A percentile compares a stretch with the other conserved stretches of the same genome.
Evolutionary conservation across 1,140 invertebrate genomes (phyloP).

Genomic region (Camponotus pennsylvanicus): DNA sequence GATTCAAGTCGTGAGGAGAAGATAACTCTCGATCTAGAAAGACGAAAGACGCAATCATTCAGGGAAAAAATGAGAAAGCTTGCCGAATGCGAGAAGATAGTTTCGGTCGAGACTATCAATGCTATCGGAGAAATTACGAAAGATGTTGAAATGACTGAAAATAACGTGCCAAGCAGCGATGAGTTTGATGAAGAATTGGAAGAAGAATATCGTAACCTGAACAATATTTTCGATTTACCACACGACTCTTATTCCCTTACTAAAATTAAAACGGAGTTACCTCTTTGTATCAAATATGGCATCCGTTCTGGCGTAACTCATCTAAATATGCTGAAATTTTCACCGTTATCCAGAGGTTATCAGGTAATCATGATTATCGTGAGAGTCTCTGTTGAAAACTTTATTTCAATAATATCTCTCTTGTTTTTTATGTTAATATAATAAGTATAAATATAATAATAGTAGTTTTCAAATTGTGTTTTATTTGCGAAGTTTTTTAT

Average conservation of each 20-base stretch:
- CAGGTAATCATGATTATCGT: constrained; percentile 74
- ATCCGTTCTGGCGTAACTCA: constrained; percentile 79
- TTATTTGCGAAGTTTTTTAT: neutral
- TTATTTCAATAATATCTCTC: neutral
- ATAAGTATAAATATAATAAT: too few relatives aligned
- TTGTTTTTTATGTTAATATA: neutral
- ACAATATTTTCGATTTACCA: constrained; percentile 73
- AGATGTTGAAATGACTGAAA: constrained; percentile 54
- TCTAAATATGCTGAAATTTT: constrained; percentile 78
- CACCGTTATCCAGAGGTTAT: constrained; percentile 81
- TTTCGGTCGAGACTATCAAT: constrained; percentile 71
- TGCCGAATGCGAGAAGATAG: constrained; percentile 70
- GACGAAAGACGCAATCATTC: constrained; percentile 21
- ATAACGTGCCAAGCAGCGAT: constrained; percentile 72
- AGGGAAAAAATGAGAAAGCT: constrained; percentile 67
- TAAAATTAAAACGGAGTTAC: constrained; percentile 76
- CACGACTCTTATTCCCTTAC: constrained; percentile 80
- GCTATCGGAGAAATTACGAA: constrained; percentile 64
- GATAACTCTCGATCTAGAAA: neutral
- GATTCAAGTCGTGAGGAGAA: neutral
- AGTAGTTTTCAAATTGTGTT: neutral
- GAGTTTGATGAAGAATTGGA: constrained; percentile 78
- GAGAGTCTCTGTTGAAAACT: neutral
- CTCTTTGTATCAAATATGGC: constrained; percentile 76
- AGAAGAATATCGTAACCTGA: constrained; percentile 77